Evolutionary conservation across 2,797 vertebrate genomes (phyloP).

Genomic region (Falco peregrinus): DNA sequence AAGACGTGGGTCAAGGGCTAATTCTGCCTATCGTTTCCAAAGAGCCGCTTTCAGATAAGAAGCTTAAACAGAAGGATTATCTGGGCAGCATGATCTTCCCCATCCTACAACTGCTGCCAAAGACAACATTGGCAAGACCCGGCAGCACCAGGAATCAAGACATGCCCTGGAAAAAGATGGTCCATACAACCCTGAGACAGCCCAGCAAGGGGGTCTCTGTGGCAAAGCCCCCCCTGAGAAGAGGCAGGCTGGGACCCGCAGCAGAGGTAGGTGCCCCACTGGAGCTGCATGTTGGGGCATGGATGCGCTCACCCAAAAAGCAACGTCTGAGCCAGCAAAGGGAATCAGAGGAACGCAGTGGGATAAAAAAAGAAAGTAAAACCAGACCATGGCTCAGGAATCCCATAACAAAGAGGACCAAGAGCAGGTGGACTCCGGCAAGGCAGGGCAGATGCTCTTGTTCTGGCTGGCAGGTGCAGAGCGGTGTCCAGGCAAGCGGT

Average conservation of each 20-base stretch:
- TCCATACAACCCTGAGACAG: not conserved
- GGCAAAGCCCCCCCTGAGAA: not conserved
- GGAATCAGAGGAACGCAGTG: accelerated
- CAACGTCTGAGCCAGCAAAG: not conserved
- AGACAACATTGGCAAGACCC: not conserved
- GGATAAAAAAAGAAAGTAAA: not conserved
- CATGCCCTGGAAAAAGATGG: not conserved
- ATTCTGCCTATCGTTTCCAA: not conserved
- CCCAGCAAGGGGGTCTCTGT: not conserved
- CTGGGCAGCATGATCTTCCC: not conserved
- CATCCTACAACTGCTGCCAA: not conserved
- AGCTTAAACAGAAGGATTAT: conserved; percentile 5
- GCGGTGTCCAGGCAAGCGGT: not conserved
- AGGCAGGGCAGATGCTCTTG: not conserved
- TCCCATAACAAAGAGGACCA: accelerated
- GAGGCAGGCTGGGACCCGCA: not conserved
- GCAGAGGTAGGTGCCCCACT: not conserved
- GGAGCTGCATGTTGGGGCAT: not conserved
- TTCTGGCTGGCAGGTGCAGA: not conserved
- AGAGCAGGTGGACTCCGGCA: not conserved
- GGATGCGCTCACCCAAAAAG: not conserved
- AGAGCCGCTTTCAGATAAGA: not conserved
- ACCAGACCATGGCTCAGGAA: not conserved
- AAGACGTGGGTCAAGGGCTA: not conserved
- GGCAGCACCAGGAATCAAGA: accelerated